Percentiles rank a stretch among this genome's conserved stretches.
These are phyloP conservation scores for Megalops cyprinoides DNA, from an alignment of 2,797 vertebrate genomes.

Conservation along the genomic window DNA sequence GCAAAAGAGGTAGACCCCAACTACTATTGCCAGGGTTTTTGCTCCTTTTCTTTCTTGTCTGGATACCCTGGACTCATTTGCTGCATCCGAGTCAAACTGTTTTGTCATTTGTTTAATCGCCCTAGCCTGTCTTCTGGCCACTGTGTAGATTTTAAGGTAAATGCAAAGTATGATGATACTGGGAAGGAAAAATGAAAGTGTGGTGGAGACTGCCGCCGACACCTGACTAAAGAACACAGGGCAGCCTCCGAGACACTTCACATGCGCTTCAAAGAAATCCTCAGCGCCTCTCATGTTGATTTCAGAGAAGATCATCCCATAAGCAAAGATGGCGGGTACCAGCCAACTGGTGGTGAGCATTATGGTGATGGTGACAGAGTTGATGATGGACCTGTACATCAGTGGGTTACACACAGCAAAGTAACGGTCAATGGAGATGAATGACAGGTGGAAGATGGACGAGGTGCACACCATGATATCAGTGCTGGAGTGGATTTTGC, in stretches of 20 bases:
- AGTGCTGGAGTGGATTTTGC: constrained; percentile 58
- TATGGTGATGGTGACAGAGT: constrained; percentile 63
- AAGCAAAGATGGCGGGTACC: constrained; percentile 72
- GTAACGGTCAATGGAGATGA: constrained; percentile 72
- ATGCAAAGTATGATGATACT: constrained; percentile 41
- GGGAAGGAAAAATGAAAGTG: constrained; percentile 42
- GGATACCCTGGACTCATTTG: constrained; percentile 68
- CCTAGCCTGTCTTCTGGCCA: constrained; percentile 64
- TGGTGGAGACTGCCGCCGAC: constrained; percentile 31
- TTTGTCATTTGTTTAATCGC: constrained; percentile 47
- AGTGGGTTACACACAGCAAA: constrained; percentile 54
- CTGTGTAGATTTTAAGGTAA: constrained; percentile 46
- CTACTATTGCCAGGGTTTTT: constrained; percentile 74
- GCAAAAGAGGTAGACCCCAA: constrained; percentile 78
- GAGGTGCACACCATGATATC: constrained; percentile 62
- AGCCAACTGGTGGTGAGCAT: constrained; percentile 51
- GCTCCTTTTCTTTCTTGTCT: constrained; percentile 71
- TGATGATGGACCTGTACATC: constrained; percentile 37
- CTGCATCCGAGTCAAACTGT: constrained; percentile 62
- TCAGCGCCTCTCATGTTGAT: constrained; percentile 73
- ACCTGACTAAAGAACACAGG: constrained; percentile 37
- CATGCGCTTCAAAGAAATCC: constrained; percentile 41
- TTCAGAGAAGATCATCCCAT: constrained; percentile 73
- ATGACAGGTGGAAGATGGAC: constrained; percentile 51
- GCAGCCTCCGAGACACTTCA: constrained; percentile 59